phyloP scores from a whole-genome alignment of 2,797 vertebrate species.

The Ataeniobius toweri region DNA sequence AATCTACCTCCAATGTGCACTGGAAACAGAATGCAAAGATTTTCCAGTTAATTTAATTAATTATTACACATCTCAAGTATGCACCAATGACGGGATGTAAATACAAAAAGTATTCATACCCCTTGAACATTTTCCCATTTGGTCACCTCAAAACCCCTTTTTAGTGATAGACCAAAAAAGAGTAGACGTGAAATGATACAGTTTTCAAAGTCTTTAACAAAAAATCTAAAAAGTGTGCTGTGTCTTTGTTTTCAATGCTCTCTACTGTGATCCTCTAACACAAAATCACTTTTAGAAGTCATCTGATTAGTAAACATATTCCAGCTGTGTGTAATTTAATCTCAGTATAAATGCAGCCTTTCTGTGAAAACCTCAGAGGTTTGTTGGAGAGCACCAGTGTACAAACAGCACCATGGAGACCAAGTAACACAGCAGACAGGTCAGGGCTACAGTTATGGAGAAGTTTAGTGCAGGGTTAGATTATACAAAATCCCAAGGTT shows the following conservation, averaged over 20 bases:
- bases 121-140: background rate
- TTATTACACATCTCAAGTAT: background rate
- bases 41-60: background rate
- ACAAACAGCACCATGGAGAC: background rate
- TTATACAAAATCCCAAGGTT: background rate
- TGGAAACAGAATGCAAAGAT: background rate
- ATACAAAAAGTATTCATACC: background rate
- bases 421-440: background rate
- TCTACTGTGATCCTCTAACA: background rate
- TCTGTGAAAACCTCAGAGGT: background rate
- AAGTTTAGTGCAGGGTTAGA: background rate
- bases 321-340: conserved; percentile 2
- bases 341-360: background rate
- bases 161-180: background rate
- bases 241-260: background rate
- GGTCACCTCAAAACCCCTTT: background rate
- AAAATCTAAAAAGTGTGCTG: background rate
- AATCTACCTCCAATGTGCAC: background rate
- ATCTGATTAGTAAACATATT: background rate
- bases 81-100: no score
- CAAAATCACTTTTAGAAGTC: background rate
- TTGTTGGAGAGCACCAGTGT: background rate
- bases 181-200: background rate
- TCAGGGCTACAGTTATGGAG: background rate
- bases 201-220: background rate